Base-by-base conservation (phyloP, 2,113 vertebrate species). In the Herpetotheres cachinnans region DNA sequence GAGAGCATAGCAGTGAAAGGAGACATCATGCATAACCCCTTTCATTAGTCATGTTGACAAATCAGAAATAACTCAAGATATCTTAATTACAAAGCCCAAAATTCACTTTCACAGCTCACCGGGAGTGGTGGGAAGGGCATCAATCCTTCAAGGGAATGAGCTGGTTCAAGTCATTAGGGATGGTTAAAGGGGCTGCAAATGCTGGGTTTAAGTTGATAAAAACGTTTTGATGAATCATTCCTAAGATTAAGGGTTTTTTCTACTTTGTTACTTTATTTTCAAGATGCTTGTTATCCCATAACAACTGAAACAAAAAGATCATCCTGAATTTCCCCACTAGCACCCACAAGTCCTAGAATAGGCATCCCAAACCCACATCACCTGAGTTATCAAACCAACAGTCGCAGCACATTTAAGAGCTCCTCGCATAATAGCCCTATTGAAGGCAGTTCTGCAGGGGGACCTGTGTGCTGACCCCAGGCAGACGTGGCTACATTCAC, bases 31-130 rank as follows among this genome's bases (percentile, higher is more conserved):
- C 49, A 20, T 14, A 49, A 63, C 2, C 27, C 52, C 46, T 65
- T 62, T 54, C 86, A 91, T 95, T 69, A 95, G 78, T 87, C 94
- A 96, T 30, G 70, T 42, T 76, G 89, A 91, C 65, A 96, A 91
- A 95, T 72, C 83, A 93, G 89, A 95, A 95, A 82, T 69, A 79
- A 82, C 73, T 87, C 83, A 16, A 91, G 65, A 10, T 54, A 65
- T 10, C 93, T 96, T 95, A 89, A 94, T 91, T 96, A 86, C 73
- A 84, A 93, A 94, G 70, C 46, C 80, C 4, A 1, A 76, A 96
- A 94, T 89, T 93, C 80, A 89, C 72, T 97, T 94, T 49, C 9
- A 16, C 52, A 79, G 83, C 70, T 95, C 94, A 89, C 93, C 1
- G 0, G 70, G 61, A 77, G 19, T 9, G 71, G 32, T 7, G 0